These are phyloP conservation scores for Potorous gilbertii DNA, from an alignment of 2,797 vertebrate genomes.

Conservation along the genomic window DNA sequence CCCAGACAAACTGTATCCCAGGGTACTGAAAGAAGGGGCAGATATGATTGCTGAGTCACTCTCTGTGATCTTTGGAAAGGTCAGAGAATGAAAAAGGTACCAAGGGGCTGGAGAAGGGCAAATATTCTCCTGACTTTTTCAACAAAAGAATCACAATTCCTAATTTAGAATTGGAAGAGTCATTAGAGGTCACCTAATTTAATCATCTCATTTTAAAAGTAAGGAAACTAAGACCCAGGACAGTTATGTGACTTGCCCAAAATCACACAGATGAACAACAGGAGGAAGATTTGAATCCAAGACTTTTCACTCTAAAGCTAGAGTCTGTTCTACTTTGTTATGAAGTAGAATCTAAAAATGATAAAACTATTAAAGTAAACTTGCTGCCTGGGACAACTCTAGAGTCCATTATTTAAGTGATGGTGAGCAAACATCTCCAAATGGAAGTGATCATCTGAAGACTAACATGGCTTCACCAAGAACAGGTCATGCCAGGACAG, in stretches of 20 bases:
- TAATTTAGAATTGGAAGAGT: background rate
- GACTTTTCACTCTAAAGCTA: background rate
- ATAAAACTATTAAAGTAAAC: background rate
- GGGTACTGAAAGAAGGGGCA: background rate
- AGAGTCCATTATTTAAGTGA: background rate
- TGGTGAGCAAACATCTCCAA: background rate
- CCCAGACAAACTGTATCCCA: background rate
- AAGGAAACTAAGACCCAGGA: background rate
- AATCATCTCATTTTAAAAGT: background rate
- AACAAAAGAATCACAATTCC: background rate
- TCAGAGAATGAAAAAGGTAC: background rate
- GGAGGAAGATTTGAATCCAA: background rate
- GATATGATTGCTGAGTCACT: background rate
- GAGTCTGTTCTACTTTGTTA: background rate
- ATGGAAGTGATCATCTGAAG: background rate
- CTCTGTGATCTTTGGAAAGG: constrained; percentile 1
- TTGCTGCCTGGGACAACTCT: background rate
- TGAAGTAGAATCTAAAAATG: background rate
- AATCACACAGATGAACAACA: background rate
- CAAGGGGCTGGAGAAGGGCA: background rate
- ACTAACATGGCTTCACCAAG: background rate
- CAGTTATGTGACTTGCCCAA: background rate
- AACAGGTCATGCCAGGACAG: background rate
- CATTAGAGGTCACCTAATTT: background rate
- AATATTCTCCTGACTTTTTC: background rate